These are phyloP conservation scores for Xerus rutilus DNA, from an alignment of 2,797 vertebrate species.

Conservation along the genomic window DNA sequence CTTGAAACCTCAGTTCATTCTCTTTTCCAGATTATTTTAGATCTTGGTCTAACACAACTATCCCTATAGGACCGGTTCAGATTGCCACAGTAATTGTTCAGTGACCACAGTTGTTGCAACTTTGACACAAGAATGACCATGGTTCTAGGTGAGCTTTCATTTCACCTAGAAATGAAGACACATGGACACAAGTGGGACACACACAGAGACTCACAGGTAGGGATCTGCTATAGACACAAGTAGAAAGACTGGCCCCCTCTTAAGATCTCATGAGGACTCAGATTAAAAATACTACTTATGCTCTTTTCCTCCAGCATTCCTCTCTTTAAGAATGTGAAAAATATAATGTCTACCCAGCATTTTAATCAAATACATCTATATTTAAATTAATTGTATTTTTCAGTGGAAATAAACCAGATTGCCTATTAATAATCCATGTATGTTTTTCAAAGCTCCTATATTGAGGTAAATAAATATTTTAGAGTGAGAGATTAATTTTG, in stretches of 20 bases:
- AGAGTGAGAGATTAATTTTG: conserved; percentile 17
- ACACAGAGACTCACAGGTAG: not conserved
- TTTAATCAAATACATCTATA: conserved; percentile 59
- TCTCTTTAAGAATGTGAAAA: conserved; percentile 58
- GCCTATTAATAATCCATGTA: not conserved
- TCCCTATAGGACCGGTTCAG: conserved; percentile 58
- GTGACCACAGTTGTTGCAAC: conserved; percentile 66
- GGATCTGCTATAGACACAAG: not conserved
- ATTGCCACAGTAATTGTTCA: conserved; percentile 12
- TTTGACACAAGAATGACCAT: conserved; percentile 67
- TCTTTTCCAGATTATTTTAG: conserved; percentile 18
- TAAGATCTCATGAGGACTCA: conserved; percentile 10
- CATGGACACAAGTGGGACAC: conserved; percentile 36
- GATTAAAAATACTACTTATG: conserved; percentile 11
- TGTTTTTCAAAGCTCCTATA: conserved; percentile 11
- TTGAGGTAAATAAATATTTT: conserved; percentile 51
- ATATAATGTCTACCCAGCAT: conserved; percentile 41
- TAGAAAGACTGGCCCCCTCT: not conserved
- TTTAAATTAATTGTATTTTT: conserved; percentile 68
- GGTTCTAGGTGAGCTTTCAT: conserved; percentile 70
- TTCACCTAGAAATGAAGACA: conserved; percentile 78
- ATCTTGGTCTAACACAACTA: conserved; percentile 6
- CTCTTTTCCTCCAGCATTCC: not conserved
- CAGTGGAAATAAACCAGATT: conserved; percentile 37
- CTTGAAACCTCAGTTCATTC: not conserved